phyloP scores from a whole-genome alignment of 2,888 invertebrate genomes.

The Ischnus inquisitorius region DNA sequence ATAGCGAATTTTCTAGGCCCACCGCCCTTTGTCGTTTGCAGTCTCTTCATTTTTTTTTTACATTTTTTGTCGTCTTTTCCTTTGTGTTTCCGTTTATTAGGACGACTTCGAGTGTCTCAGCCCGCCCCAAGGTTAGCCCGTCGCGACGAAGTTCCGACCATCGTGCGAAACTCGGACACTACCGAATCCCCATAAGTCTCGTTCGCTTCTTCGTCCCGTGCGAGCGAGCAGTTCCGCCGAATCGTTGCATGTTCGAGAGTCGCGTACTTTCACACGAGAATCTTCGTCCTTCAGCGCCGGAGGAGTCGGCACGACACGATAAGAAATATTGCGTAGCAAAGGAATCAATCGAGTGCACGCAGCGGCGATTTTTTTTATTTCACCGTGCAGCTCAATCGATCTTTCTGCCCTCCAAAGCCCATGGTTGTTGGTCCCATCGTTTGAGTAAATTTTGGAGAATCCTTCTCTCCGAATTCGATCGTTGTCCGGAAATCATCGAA shows the following conservation, averaged over 20 bases:
- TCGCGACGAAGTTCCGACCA: constrained; percentile 27
- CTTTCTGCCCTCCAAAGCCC: neutral
- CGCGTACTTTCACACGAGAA: neutral
- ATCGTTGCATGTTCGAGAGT: neutral
- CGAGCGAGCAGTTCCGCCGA: neutral
- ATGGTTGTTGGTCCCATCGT: neutral
- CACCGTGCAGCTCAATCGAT: neutral
- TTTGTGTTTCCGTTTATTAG: neutral
- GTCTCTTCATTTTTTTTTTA: neutral
- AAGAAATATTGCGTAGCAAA: neutral
- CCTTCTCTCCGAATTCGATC: too few relatives aligned
- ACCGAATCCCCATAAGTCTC: neutral
- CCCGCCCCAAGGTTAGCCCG: constrained; percentile 16
- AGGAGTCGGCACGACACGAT: neutral
- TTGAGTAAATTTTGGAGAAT: neutral
- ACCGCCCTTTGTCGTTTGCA: neutral
- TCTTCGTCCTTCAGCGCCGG: neutral
- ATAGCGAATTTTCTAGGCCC: neutral
- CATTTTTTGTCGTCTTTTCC: neutral
- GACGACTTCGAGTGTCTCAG: neutral
- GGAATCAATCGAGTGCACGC: constrained; percentile 9
- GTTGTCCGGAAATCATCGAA: too few relatives aligned
- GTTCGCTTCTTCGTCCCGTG: neutral
- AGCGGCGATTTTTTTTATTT: neutral
- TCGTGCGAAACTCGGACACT: constrained; percentile 10